These are phyloP conservation scores for Xiphophorus maculatus DNA, from an alignment of 2,113 vertebrate species.

Conservation along the genomic window DNA sequence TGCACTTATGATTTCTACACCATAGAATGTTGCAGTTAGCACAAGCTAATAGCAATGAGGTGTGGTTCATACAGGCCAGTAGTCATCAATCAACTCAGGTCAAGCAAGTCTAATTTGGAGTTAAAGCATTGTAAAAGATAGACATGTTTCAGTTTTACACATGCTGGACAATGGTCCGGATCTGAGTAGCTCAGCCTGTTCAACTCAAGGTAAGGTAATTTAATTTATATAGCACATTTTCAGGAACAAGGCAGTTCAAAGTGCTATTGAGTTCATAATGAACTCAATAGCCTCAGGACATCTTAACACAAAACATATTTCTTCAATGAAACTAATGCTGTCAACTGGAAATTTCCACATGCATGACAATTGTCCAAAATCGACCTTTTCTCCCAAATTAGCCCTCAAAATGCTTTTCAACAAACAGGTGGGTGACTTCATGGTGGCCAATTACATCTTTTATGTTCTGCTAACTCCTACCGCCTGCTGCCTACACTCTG, in stretches of 20 bases:
- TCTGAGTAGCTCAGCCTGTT: neutral
- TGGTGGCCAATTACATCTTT: slow-evolving; percentile 11
- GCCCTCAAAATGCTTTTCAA: neutral
- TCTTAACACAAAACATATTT: neutral
- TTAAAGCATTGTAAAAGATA: neutral
- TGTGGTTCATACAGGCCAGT: too few relatives aligned
- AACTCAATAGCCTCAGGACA: neutral
- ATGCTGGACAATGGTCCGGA: too few relatives aligned
- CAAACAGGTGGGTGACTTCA: slow-evolving; percentile 4
- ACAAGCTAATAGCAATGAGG: too few relatives aligned
- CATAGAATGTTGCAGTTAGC: too few relatives aligned
- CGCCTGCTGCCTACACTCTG: slow-evolving; percentile 5
- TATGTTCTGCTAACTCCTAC: slow-evolving; percentile 6
- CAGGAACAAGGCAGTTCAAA: too few relatives aligned
- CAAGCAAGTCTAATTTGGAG: neutral
- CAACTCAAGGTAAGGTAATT: neutral
- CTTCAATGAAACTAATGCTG: neutral
- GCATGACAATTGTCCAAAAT: neutral
- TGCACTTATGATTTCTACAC: too few relatives aligned
- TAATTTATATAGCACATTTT: too few relatives aligned
- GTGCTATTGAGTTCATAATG: too few relatives aligned
- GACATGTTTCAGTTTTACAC: neutral
- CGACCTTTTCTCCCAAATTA: neutral
- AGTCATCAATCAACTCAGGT: neutral
- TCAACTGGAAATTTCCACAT: neutral